phyloP scores from a whole-genome alignment of 2,797 vertebrate species.

The Euphonia xanthogaster region DNA sequence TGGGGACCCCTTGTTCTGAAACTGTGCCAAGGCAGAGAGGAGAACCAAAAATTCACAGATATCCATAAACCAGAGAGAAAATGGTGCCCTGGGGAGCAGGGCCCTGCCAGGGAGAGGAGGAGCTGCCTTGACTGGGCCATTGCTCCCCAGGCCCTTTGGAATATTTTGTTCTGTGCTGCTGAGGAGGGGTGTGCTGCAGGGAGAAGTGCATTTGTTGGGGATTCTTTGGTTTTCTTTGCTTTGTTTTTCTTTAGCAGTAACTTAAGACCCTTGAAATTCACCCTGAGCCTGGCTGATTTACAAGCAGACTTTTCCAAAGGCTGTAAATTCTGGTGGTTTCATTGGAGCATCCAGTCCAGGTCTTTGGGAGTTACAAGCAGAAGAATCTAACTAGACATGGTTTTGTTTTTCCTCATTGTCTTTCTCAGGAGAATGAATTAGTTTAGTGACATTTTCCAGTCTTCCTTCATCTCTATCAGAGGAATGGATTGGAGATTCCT shows the following conservation, averaged over 20 bases:
- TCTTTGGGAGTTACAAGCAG: not conserved
- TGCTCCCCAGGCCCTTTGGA: not conserved
- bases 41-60: not conserved
- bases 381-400: not conserved
- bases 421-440: not conserved
- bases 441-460: not conserved
- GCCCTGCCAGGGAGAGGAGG: not conserved
- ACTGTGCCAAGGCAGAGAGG: not conserved
- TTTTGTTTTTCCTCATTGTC: not conserved
- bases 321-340: not conserved
- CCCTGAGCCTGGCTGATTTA: not conserved
- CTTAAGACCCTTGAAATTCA: not conserved
- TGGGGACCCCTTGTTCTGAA: not conserved
- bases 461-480: not conserved
- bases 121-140: not conserved
- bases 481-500: not conserved
- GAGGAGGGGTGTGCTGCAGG: not conserved
- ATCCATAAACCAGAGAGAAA: not conserved
- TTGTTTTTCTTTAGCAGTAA: not conserved
- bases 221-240: not conserved
- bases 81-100: not conserved
- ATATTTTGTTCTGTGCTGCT: not conserved
- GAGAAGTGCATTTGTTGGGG: accelerated
- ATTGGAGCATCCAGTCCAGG: not conserved
- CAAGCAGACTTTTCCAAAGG: not conserved